These are phyloP conservation scores for Mus spretus DNA, from an alignment of 2,797 vertebrate genomes.

Conservation along the genomic window DNA sequence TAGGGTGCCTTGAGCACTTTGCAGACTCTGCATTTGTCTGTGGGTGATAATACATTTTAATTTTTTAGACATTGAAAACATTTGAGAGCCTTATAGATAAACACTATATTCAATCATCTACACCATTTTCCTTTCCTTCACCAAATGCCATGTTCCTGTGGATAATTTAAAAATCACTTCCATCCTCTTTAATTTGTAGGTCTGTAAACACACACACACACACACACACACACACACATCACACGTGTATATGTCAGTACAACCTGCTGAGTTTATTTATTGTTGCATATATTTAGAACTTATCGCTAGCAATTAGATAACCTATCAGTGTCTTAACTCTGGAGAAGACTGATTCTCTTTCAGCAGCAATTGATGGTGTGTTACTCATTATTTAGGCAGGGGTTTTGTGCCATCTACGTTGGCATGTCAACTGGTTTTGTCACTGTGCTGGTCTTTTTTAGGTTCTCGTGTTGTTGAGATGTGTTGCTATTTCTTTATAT, in stretches of 20 bases:
- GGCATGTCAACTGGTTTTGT: background rate
- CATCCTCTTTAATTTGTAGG: background rate
- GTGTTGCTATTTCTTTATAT: background rate
- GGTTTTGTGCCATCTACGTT: background rate
- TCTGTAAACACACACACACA: no score
- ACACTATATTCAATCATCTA: background rate
- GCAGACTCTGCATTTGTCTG: background rate
- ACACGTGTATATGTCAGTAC: no score
- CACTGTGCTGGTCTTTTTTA: background rate
- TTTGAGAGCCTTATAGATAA: no score
- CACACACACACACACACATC: background rate
- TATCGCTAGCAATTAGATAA: no score
- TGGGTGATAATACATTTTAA: background rate
- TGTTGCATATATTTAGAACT: background rate
- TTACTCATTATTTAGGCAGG: no score
- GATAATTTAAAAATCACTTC: background rate
- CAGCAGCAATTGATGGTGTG: background rate
- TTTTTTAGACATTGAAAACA: background rate
- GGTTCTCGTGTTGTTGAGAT: no score
- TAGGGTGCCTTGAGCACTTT: background rate
- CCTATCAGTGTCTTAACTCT: background rate
- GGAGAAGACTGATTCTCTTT: background rate
- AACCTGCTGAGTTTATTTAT: background rate
- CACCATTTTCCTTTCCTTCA: background rate
- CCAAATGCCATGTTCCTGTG: background rate